Percentiles rank a stretch among this genome's conserved stretches.
phyloP scores from a whole-genome alignment of 1,140 invertebrate species.

The Popillia japonica region DNA sequence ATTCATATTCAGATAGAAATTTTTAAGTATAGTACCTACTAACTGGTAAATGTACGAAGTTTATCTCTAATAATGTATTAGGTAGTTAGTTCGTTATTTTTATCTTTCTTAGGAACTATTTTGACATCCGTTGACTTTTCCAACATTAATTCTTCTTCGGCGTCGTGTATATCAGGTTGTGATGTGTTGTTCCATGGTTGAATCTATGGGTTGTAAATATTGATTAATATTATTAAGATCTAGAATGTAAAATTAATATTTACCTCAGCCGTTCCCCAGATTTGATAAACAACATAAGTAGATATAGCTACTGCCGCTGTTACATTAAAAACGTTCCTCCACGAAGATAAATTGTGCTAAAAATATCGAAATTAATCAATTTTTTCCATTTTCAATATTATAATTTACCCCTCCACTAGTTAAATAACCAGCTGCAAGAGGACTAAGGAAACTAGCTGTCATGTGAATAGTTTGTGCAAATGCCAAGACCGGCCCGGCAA shows the following conservation, averaged over 20 bases:
- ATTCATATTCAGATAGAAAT: neutral
- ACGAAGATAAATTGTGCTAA: slow-evolving; percentile 71
- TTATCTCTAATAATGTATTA: neutral
- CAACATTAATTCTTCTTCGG: slow-evolving; percentile 53
- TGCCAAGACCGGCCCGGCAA: slow-evolving; percentile 74
- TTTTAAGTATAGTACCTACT: neutral
- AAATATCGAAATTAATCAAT: slow-evolving; percentile 36
- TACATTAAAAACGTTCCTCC: slow-evolving; percentile 77
- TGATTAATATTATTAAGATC: neutral
- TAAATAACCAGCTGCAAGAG: slow-evolving; percentile 65
- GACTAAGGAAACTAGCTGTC: slow-evolving; percentile 76
- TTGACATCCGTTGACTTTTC: slow-evolving; percentile 40
- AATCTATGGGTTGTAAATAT: slow-evolving; percentile 42
- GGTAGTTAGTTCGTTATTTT: neutral
- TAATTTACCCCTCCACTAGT: slow-evolving; percentile 64
- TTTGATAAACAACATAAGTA: slow-evolving; percentile 75
- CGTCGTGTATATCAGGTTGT: slow-evolving; percentile 42
- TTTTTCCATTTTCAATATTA: neutral
- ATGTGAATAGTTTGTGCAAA: slow-evolving; percentile 81
- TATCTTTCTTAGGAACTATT: slow-evolving; percentile 14
- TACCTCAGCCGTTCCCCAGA: slow-evolving; percentile 71
- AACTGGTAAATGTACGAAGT: neutral
- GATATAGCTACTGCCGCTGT: slow-evolving; percentile 69
- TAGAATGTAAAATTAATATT: slow-evolving; percentile 28
- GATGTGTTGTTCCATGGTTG: slow-evolving; percentile 53